Conservation (phyloP, 2,888 invertebrate genomes). For the Trachelus troglodyta region DNA sequence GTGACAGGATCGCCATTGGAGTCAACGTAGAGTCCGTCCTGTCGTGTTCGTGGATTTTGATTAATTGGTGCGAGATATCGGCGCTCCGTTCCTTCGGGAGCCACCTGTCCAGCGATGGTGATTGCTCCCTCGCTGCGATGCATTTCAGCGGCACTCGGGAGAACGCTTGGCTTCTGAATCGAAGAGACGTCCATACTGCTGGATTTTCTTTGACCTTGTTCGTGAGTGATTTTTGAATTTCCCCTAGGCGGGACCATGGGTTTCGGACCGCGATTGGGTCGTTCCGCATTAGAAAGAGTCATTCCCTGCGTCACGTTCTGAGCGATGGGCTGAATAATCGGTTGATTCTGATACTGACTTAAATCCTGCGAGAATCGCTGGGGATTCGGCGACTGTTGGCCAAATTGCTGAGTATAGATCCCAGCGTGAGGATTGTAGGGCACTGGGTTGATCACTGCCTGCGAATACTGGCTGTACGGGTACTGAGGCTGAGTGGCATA, state of each 20-base stretch:
- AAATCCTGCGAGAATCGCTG: conserved; percentile 61
- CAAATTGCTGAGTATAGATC: conserved; percentile 50
- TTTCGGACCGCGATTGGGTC: conserved; percentile 56
- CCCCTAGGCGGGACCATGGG: conserved; percentile 62
- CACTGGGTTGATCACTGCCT: conserved; percentile 57
- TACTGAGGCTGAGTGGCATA: conserved; percentile 48
- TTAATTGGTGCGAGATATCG: conserved; percentile 49
- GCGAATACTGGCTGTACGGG: conserved; percentile 57
- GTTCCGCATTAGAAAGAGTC: conserved; percentile 44
- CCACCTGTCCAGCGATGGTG: conserved; percentile 34
- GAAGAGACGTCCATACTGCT: conserved; percentile 46
- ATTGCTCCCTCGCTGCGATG: conserved; percentile 43
- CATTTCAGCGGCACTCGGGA: conserved; percentile 37
- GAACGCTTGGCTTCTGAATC: conserved; percentile 34
- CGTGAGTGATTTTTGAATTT: conserved; percentile 62
- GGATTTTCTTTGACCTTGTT: conserved; percentile 53
- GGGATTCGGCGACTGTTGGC: conserved; percentile 56
- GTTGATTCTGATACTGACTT: conserved; percentile 58
- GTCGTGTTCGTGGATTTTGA: conserved; percentile 59
- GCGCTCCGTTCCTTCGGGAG: conserved; percentile 47
- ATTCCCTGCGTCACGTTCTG: conserved; percentile 54
- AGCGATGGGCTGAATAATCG: conserved; percentile 61
- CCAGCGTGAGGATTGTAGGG: conserved; percentile 52
- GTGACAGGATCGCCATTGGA: conserved; percentile 49
- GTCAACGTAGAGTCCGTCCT: conserved; percentile 60